Percentiles rank a stretch among this genome's conserved stretches.
Conservation (phyloP, 2,113 vertebrate genomes). For the Thunnus thynnus region DNA sequence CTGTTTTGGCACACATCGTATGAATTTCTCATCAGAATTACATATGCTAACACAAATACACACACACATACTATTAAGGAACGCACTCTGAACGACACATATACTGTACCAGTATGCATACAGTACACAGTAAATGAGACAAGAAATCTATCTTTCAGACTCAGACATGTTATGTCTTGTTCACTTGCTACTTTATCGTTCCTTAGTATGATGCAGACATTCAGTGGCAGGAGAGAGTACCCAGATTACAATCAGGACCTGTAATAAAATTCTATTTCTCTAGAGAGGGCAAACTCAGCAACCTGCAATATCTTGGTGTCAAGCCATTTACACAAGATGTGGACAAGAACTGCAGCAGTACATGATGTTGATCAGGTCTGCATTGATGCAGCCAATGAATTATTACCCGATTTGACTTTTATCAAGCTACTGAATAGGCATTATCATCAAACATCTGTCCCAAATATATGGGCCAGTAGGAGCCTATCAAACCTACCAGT, state of each 20-base stretch:
- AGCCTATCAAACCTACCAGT: too few relatives aligned
- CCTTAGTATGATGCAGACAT: neutral
- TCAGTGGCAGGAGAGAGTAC: neutral
- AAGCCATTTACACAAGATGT: constrained; percentile 21
- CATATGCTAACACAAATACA: neutral
- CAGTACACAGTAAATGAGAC: neutral
- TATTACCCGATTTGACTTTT: neutral
- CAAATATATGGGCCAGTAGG: too few relatives aligned
- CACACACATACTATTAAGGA: neutral
- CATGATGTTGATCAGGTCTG: constrained; percentile 16
- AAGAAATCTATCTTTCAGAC: neutral
- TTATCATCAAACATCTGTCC: too few relatives aligned
- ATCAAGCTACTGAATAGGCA: too few relatives aligned
- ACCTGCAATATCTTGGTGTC: neutral
- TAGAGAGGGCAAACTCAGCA: neutral
- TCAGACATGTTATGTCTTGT: neutral
- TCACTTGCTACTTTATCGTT: neutral
- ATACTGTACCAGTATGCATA: neutral
- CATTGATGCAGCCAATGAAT: constrained; percentile 16
- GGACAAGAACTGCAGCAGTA: neutral
- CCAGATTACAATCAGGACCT: neutral
- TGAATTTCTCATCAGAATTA: constrained; percentile 17
- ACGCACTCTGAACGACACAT: neutral
- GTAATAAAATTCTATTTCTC: constrained; percentile 1
- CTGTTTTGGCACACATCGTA: neutral